These are phyloP conservation scores for Smutsia temminckii DNA, from an alignment of 2,797 vertebrate species.

Conservation along the genomic window DNA sequence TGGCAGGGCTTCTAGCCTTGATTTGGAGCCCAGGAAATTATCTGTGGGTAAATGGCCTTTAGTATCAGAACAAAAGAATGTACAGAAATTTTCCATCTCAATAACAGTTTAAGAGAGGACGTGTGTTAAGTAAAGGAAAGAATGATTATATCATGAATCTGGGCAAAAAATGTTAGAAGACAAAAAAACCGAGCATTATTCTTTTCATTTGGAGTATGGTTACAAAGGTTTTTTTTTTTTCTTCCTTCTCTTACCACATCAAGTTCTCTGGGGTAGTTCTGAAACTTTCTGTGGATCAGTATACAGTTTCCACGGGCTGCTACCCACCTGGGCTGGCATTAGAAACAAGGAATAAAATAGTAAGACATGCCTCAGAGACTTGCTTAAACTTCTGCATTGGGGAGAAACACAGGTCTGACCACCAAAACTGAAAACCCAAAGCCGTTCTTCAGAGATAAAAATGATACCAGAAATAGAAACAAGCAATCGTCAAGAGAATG, in stretches of 20 bases:
- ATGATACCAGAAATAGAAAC: slow-evolving; percentile 20
- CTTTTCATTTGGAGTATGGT: neutral
- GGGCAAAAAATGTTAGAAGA: neutral
- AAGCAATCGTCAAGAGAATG: slow-evolving; percentile 15
- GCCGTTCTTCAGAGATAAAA: slow-evolving; percentile 28
- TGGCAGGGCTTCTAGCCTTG: neutral
- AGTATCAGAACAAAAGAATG: neutral
- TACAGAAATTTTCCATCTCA: neutral
- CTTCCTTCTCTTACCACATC: neutral
- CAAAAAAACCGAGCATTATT: neutral
- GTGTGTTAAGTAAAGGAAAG: neutral
- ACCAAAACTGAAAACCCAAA: slow-evolving; percentile 38
- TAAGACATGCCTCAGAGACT: slow-evolving; percentile 34
- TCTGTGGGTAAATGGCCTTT: neutral
- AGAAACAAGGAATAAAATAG: neutral
- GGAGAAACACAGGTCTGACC: neutral
- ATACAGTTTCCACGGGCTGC: neutral
- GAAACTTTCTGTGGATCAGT: neutral
- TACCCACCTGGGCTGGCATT: neutral
- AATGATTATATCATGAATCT: neutral
- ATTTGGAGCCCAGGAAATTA: neutral
- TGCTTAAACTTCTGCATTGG: neutral
- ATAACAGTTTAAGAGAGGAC: neutral
- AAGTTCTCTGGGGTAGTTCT: neutral
- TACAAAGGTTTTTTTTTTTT: neutral